Conservation (phyloP, 2,113 vertebrate species). For the Heterochromis multidens region DNA sequence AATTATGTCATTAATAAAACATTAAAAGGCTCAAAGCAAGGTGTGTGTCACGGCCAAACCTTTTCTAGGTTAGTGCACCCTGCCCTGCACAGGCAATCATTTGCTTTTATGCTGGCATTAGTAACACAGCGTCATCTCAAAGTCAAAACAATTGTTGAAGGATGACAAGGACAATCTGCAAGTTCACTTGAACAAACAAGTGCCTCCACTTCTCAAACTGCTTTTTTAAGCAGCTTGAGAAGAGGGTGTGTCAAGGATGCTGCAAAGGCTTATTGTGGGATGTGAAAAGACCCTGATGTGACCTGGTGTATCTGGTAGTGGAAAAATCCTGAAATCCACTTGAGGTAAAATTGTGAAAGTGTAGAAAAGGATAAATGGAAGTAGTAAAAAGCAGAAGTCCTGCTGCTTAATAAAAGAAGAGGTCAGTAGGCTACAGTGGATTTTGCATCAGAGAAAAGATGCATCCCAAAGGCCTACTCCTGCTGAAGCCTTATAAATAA, state of each 20-base stretch:
- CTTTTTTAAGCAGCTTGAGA: background rate
- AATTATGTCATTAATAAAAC: background rate
- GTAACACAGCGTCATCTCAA: background rate
- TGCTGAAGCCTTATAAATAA: background rate
- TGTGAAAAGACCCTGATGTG: background rate
- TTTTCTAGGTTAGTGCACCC: slow-evolving; percentile 15
- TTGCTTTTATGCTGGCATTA: background rate
- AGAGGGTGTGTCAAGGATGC: background rate
- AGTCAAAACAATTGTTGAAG: background rate
- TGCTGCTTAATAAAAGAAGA: background rate
- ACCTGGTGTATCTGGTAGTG: background rate
- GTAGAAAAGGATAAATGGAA: background rate
- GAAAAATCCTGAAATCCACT: background rate
- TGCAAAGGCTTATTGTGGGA: background rate
- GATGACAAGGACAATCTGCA: background rate
- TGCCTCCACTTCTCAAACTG: background rate
- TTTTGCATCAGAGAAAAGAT: background rate
- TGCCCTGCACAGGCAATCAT: background rate
- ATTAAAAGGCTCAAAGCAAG: background rate
- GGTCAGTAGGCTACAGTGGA: background rate
- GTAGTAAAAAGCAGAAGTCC: background rate
- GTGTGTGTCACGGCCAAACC: background rate
- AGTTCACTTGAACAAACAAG: background rate
- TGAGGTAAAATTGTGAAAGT: background rate
- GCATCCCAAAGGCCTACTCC: too few species aligned